Evolutionary conservation across 2,113 vertebrate genomes (phyloP).

Genomic region (Columbina picui): DNA sequence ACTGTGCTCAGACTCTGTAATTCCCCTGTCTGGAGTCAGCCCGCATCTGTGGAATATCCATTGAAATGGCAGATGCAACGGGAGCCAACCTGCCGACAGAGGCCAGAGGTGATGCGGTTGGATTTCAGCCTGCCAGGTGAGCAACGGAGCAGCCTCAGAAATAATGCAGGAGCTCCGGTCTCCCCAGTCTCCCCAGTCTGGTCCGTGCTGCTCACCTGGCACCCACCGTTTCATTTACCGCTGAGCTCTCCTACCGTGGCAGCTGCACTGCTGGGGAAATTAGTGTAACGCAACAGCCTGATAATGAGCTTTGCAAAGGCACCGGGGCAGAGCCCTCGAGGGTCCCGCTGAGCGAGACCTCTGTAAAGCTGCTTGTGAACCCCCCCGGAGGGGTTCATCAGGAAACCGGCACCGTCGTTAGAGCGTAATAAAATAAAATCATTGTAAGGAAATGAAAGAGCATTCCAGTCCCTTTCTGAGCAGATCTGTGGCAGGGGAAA

Average conservation of each 20-base stretch:
- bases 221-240: not conserved
- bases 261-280: not conserved
- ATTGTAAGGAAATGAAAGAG: not conserved
- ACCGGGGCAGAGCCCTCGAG: not conserved
- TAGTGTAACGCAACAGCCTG: not conserved
- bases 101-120: not conserved
- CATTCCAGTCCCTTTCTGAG: not conserved
- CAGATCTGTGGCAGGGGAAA: not conserved
- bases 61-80: not conserved
- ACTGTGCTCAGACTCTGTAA: not conserved
- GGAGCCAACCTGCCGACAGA: not conserved
- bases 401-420: not conserved
- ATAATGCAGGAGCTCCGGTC: slow-evolving; percentile 67
- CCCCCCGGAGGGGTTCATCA: not conserved
- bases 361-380: no score
- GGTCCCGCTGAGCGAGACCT: not conserved
- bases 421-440: not conserved
- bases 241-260: not conserved
- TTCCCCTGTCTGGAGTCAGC: not conserved
- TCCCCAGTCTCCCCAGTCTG: not conserved
- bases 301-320: not conserved
- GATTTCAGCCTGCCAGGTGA: slow-evolving; percentile 48
- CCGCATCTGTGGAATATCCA: not conserved
- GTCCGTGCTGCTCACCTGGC: not conserved
- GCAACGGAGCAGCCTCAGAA: not conserved